Base-by-base conservation (phyloP, 2,888 invertebrate species). In the Calameuta filiformis region DNA sequence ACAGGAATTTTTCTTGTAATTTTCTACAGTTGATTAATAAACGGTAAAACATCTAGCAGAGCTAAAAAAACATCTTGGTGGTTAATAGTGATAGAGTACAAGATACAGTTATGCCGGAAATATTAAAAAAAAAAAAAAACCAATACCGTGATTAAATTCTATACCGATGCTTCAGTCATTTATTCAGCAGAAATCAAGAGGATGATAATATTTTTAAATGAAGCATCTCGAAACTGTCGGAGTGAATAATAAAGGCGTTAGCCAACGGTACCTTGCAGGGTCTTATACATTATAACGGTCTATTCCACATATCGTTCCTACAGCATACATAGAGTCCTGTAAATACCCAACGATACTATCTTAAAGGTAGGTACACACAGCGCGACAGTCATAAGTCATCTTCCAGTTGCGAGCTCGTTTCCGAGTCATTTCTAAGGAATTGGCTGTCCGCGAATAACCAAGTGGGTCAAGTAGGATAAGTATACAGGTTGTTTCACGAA, bases 221-320 rank as follows among this genome's bases (percentile, higher is more conserved):
- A 56, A 23, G 9, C 23, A 56, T 56, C 23, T 9, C 56, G 23
- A 56, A 23, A 56, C 9, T 23, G 56, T 71, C 31, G 9, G 12
- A 71, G 15, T 71, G 12, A 33, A 31, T 71, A 33, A 71, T 71
- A 31, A 71, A 71, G 9, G 31, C 30, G 40, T 15, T 23, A 30
- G 74, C 77, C 78, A 82, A 81, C 82, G 82, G 85, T 85, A 85
- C 75, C 76, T 76, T 69, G 23, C 56, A 56, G 76, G 74, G 73
- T 73, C 75, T 77, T 73, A 75, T 68, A 35, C 79, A 73, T 76
- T 81, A 80, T 87, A 87, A 87, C 86, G 87, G 84, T 86, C 81
- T 86, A 85, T 82, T 85, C 84, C 80, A 87, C 81, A 85, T 87
- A 82, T 83, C 77, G 75, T 30, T 68, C 56, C 76, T 37, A 40